phyloP scores from a whole-genome alignment of 2,888 invertebrate species.

The Coleophora deauratella region DNA sequence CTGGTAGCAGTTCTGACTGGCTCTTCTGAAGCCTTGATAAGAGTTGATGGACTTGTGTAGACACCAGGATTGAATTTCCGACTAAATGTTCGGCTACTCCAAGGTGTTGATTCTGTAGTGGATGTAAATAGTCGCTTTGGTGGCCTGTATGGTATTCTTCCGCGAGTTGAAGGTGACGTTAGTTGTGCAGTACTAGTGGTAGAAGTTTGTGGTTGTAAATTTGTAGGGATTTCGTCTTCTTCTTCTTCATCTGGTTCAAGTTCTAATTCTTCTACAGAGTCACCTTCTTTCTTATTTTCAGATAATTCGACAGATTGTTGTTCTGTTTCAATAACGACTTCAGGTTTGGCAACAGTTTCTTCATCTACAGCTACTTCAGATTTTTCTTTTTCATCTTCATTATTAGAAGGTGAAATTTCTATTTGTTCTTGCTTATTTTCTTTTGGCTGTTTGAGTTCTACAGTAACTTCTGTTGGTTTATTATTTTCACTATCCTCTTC shows the following conservation, averaged over 20 bases:
- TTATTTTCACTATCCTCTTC: conserved; percentile 22
- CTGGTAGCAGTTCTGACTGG: conserved; percentile 33
- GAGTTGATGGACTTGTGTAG: conserved; percentile 59
- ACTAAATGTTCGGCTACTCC: conserved; percentile 58
- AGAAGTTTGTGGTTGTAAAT: conserved; percentile 33
- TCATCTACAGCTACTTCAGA: conserved; percentile 5
- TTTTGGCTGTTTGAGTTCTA: conserved; percentile 10
- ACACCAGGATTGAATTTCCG: conserved; percentile 63
- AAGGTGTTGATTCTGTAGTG: conserved; percentile 50
- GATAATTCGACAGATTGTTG: conserved; percentile 36
- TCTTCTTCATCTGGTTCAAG: too few species aligned
- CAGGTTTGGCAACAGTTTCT: conserved; percentile 16
- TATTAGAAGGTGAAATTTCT: conserved; percentile 5
- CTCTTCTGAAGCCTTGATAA: conserved; percentile 38
- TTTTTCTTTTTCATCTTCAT: conserved; percentile 16
- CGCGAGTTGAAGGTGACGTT: conserved; percentile 28
- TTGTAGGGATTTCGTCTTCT: conserved; percentile 14
- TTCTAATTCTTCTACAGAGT: conserved; percentile 3
- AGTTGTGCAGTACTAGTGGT: conserved; percentile 39
- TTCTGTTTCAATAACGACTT: conserved; percentile 32
- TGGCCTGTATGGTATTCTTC: conserved; percentile 56
- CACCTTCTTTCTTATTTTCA: conserved; percentile 24
- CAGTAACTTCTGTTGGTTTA: conserved; percentile 8
- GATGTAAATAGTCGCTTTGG: conserved; percentile 53
- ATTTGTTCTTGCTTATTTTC: conserved; percentile 15